These are phyloP conservation scores for Dipus sagitta DNA, from an alignment of 2,797 vertebrate genomes.

Conservation along the genomic window DNA sequence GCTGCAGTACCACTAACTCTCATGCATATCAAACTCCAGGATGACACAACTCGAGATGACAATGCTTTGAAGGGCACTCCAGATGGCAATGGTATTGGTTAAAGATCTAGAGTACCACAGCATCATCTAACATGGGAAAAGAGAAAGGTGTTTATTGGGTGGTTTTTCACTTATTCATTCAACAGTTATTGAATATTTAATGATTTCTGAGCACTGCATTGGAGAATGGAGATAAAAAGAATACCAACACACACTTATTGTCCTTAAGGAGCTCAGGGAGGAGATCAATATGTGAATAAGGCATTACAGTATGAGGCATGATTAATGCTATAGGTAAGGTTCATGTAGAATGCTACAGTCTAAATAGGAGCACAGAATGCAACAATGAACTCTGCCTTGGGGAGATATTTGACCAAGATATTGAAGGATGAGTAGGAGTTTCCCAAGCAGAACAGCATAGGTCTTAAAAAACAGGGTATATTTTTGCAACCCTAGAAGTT, in stretches of 20 bases:
- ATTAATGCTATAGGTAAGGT: not conserved
- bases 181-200: conserved; percentile 79
- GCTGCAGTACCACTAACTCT: not conserved
- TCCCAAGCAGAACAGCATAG: not conserved
- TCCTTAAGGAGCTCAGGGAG: conserved; percentile 69
- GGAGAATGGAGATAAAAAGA: conserved; percentile 61
- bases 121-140: conserved; percentile 36
- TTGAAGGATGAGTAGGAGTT: conserved; percentile 44
- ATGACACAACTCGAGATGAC: not conserved
- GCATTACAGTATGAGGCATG: not conserved
- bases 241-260: conserved; percentile 61
- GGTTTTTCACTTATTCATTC: conserved; percentile 61
- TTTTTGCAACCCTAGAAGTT: conserved; percentile 6
- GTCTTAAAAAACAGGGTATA: not conserved
- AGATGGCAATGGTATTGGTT: not conserved
- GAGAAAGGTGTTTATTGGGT: conserved; percentile 61
- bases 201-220: conserved; percentile 63
- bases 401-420: not conserved
- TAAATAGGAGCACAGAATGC: not conserved
- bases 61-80: rapidly evolving
- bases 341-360: not conserved
- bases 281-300: conserved; percentile 55
- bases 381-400: not conserved
- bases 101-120: not conserved
- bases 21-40: not conserved